phyloP scores from a whole-genome alignment of 23 tunicate species.

The Styela plicata region DNA sequence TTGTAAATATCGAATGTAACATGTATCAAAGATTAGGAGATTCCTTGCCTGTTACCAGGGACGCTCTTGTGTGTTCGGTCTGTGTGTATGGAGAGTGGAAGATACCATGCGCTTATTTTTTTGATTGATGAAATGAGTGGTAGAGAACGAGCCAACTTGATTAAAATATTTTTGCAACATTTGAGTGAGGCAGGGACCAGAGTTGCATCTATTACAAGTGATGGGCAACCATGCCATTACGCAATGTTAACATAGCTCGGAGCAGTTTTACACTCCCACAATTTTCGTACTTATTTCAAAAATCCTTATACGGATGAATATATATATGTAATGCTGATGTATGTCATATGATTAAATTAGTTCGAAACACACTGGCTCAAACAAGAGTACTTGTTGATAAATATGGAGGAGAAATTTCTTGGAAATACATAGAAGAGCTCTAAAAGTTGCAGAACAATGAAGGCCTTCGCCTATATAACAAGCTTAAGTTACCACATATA shows the following conservation, averaged over 20 bases:
- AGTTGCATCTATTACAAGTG: constrained; percentile 16
- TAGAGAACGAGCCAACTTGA: constrained; percentile 7
- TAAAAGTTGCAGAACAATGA: constrained; percentile 11
- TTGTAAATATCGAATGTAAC: constrained; percentile 5
- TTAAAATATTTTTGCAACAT: neutral
- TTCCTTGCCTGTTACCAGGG: constrained; percentile 7
- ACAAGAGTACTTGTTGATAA: neutral
- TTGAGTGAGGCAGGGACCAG: neutral
- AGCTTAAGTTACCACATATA: neutral
- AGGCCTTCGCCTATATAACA: constrained; percentile 18
- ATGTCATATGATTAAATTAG: neutral
- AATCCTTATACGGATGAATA: neutral
- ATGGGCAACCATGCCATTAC: constrained; percentile 1
- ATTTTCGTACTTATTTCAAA: neutral
- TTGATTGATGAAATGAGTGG: constrained; percentile 8
- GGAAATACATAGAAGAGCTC: constrained; percentile 22
- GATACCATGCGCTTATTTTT: constrained; percentile 15
- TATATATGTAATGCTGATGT: neutral
- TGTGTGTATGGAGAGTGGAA: constrained; percentile 7
- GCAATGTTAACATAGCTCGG: neutral
- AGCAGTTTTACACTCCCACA: neutral
- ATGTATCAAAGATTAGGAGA: neutral
- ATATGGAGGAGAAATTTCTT: neutral
- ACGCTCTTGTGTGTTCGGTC: constrained; percentile 20
- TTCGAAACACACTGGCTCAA: neutral